Percentiles rank a stretch among this genome's conserved stretches.
These are phyloP conservation scores for Cyanoderma ruficeps DNA, from an alignment of 2,113 vertebrate species.

Conservation along the genomic window DNA sequence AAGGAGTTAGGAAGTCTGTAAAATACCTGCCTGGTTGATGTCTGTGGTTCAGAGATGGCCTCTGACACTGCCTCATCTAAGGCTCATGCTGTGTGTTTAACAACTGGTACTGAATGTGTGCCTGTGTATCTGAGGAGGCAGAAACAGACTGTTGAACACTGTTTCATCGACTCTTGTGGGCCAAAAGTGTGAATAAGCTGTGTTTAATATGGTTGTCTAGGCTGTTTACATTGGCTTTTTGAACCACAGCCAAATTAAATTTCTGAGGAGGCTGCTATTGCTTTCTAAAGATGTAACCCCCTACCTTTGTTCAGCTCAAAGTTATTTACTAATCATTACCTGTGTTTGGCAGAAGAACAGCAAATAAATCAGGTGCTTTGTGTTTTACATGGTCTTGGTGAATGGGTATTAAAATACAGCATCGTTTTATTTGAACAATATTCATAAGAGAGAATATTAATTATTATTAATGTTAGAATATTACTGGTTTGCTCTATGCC, in stretches of 20 bases:
- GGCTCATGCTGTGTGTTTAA: not conserved
- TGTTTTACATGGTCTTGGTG: not conserved
- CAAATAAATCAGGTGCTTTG: not conserved
- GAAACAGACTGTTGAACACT: not conserved
- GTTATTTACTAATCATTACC: slow-evolving; percentile 1
- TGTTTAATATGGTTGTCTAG: not conserved
- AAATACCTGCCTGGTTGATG: not conserved
- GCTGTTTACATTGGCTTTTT: slow-evolving; percentile 4
- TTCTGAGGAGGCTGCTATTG: not conserved
- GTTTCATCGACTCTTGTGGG: not conserved
- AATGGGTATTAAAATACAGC: not conserved
- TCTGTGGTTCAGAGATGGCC: not conserved
- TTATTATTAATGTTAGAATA: slow-evolving; percentile 32
- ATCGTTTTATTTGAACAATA: slow-evolving; percentile 60
- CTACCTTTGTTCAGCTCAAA: not conserved
- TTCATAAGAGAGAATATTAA: slow-evolving; percentile 41
- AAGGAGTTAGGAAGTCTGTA: not conserved
- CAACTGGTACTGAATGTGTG: not conserved
- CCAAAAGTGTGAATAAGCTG: not conserved
- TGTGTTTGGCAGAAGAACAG: not conserved
- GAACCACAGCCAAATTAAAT: not conserved
- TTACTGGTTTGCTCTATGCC: slow-evolving; percentile 18
- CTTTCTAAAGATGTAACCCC: not conserved
- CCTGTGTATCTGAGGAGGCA: not conserved
- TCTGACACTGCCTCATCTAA: not conserved